Base-by-base conservation (phyloP, 2,113 vertebrate species). In the Lophius piscatorius region DNA sequence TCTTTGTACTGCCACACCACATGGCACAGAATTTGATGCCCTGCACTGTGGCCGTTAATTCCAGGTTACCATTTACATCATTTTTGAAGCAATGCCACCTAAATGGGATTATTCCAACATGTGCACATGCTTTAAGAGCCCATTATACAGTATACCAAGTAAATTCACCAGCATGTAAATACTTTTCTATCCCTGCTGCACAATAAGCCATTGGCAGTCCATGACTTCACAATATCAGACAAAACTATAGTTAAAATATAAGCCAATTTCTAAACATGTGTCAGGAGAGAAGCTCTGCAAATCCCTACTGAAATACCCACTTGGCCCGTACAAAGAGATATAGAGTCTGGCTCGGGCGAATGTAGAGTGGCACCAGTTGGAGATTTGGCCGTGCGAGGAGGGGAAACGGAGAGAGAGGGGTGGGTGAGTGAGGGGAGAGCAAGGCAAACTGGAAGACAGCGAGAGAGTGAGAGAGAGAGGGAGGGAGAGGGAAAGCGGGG, bases 301-400 rank as follows among this genome's bases (percentile, higher is more conserved):
- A 63, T 51, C 69, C 73, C 60, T 57, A 68, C 34, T 68, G 63
- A 78, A 82, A 75, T 65, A 76, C 63, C 51, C 49, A 78, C 47
- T 82, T 78, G 76, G 72, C 71, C 69, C 20, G 10, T 44, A 47
- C 56, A 35, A 56, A 62, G 12, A 74, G 66, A 70, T 76, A 71
- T 57, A 75, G 73, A 81, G 69, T 42, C 64, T 60, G 54, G 80
- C 74, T 58, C 69, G 69, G 59, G 78, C 35, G 31, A 78, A 80
- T 60, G 66, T 40, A 70, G 76, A 85, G 82, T 84, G 85, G 85
- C 82, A 89, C 70, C 78, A 74, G 72, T 81, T 76, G 48, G 74
- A 80, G 77, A 68, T 89, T 78, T 82, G 85, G 82, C 72, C 81
- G 63, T 14, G 60, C 18, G 9, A 47, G 21, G 52, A 36, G 35